phyloP scores from a whole-genome alignment of 2,797 vertebrate genomes.

The Paedocypris micromegethes region DNA sequence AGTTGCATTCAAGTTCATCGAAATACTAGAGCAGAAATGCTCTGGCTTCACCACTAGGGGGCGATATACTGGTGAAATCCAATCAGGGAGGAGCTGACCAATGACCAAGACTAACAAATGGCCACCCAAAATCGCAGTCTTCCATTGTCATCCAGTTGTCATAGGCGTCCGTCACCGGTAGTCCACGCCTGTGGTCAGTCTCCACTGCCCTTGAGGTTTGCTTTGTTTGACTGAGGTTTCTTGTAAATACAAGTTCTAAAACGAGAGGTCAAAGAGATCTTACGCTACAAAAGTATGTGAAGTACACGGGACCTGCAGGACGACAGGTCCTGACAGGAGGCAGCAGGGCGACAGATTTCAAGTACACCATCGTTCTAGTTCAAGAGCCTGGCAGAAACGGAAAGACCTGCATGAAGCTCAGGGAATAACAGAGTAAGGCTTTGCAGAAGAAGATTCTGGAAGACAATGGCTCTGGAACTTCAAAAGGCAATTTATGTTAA shows the following conservation, averaged over 20 bases:
- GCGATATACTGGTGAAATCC: slow-evolving; percentile 15
- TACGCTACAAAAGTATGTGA: slow-evolving; percentile 32
- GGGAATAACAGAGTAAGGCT: slow-evolving; percentile 54
- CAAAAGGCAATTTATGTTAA: too few relatives aligned
- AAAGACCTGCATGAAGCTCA: slow-evolving; percentile 25
- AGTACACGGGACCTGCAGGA: slow-evolving; percentile 38
- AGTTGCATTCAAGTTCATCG: slow-evolving; percentile 47
- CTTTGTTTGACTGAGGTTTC: slow-evolving; percentile 64
- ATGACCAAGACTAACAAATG: too few relatives aligned
- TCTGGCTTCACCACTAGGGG: slow-evolving; percentile 31
- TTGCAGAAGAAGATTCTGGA: slow-evolving; percentile 59
- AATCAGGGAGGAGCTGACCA: slow-evolving; percentile 17
- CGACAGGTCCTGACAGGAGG: slow-evolving; percentile 37
- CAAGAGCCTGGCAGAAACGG: slow-evolving; percentile 28
- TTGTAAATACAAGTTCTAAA: slow-evolving; percentile 47
- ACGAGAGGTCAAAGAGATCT: slow-evolving; percentile 21
- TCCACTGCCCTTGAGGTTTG: slow-evolving; percentile 61
- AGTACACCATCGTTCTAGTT: slow-evolving; percentile 49
- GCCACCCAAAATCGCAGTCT: too few relatives aligned
- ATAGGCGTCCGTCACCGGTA: too few relatives aligned
- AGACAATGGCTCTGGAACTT: slow-evolving; percentile 37
- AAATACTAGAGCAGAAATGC: slow-evolving; percentile 39
- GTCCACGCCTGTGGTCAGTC: slow-evolving; percentile 1
- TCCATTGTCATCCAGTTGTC: slow-evolving; percentile 43
- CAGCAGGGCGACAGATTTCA: slow-evolving; percentile 56